A percentile compares a stretch with the other conserved stretches of the same genome.
These are phyloP conservation scores for Atractosteus spatula DNA, from an alignment of 2,113 vertebrate species.

Conservation along the genomic window DNA sequence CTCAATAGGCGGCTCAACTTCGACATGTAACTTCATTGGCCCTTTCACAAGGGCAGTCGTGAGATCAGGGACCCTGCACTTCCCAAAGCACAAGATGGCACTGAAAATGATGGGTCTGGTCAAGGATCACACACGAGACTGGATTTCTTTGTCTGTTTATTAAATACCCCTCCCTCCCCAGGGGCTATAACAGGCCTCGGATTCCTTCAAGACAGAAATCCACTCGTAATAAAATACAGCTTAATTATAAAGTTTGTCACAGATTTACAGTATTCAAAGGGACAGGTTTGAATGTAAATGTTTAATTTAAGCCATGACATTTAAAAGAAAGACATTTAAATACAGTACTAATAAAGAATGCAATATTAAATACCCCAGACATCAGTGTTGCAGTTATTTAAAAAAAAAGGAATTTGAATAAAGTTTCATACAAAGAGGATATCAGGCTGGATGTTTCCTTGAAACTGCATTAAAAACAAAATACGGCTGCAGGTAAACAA, in stretches of 20 bases:
- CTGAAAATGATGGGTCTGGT: no score
- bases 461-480: conserved; percentile 83
- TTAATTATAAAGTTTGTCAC: conserved; percentile 94
- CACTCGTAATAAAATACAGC: conserved; percentile 94
- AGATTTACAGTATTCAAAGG: conserved; percentile 92
- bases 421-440: conserved; percentile 45
- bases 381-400: conserved; percentile 75
- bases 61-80: no score
- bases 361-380: conserved; percentile 50
- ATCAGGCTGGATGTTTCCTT: conserved; percentile 43
- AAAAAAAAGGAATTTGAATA: conserved; percentile 63
- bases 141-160: conserved; percentile 79
- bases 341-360: conserved; percentile 63
- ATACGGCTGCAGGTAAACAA: conserved; percentile 93
- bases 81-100: no score
- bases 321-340: conserved; percentile 83
- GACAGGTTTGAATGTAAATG: conserved; percentile 79
- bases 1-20: no score
- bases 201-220: conserved; percentile 81
- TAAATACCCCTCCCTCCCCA: conserved; percentile 88
- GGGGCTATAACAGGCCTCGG: conserved; percentile 78
- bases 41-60: no score
- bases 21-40: no score
- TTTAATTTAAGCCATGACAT: conserved; percentile 72
- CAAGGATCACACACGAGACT: neutral